Evolutionary conservation across 2,888 invertebrate species (phyloP).

Genomic region (Caenorhabditis sp.): DNA sequence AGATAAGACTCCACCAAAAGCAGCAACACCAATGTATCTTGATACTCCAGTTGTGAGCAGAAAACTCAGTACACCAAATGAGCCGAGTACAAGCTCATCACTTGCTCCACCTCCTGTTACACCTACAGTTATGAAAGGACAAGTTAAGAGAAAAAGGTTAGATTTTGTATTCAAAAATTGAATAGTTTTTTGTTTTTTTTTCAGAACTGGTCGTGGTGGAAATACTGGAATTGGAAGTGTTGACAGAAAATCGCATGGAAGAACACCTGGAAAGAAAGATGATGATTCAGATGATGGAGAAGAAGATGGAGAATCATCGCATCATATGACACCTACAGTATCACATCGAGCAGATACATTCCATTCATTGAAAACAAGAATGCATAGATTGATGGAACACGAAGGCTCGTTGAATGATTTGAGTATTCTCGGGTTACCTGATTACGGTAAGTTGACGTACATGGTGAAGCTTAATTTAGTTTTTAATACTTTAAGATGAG

Average conservation of each 20-base stretch:
- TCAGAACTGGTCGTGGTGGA: not conserved
- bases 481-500: not conserved
- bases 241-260: not conserved
- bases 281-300: not conserved
- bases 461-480: not conserved
- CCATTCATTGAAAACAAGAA: slow-evolving; percentile 6
- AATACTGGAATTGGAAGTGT: not conserved
- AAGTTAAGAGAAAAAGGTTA: not conserved
- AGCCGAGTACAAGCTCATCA: not conserved
- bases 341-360: not conserved
- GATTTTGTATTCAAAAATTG: not conserved
- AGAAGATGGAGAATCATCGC: not conserved
- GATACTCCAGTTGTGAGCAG: not conserved
- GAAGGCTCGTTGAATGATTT: not conserved
- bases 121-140: not conserved
- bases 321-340: not conserved
- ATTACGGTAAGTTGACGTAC: not conserved
- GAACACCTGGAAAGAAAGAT: not conserved
- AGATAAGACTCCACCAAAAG: not conserved
- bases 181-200: not conserved
- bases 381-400: slow-evolving; percentile 4
- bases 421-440: not conserved
- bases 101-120: not conserved
- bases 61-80: not conserved
- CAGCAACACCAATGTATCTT: no score